Evolutionary conservation across 2,797 vertebrate species (phyloP), one percentile per base, ranked within the genome.

Genomic region (Tiaroga cobitis): DNA sequence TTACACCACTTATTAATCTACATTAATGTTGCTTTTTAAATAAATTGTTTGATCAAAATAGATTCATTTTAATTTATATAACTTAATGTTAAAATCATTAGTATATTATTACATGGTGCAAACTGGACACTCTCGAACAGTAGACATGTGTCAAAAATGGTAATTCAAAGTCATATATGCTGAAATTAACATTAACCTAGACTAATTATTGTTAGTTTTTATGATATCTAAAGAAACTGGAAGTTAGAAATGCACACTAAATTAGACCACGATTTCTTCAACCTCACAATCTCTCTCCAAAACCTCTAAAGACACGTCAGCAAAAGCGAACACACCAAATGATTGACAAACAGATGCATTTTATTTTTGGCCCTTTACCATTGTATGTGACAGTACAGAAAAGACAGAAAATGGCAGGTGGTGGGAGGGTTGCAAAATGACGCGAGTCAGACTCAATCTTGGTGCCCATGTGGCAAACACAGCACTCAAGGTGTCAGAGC

Each of bases 371-470:
- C 11, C 11, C 10, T 56, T 37, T 24, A 37, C 10, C 49, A 56
- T 56, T 76, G 34, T 24, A 56, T 56, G 11, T 54, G 74, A 56
- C 9, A 37, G 32, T 37, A 76, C 8, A 69, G 18, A 32, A 2
- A 34, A n/a, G 6, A 34, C 29, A 65, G 63, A 37, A 68, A 37
- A 37, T 37, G 32, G 8, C 32, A 69, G 67, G 34, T 39, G 51
- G 51, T 76, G 74, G 74, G 32, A 76, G 3, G 51, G 21, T 56
- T 76, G 74, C 11, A 34, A 76, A 18, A 56, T 76, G 51, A 75
- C 19, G 1, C 0, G 19, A 76, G 32, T 76, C 49, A 76, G 73
- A 56, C 74, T 76, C 32, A 16, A 37, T 76, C 74, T 76, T 56
- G 21, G 21, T 56, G 11, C 51, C 32, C 21, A 56, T 37, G 49